A percentile compares a stretch with the other conserved stretches of the same genome.
phyloP scores from a whole-genome alignment of 2,113 vertebrate species.

The Hydropotes inermis region DNA sequence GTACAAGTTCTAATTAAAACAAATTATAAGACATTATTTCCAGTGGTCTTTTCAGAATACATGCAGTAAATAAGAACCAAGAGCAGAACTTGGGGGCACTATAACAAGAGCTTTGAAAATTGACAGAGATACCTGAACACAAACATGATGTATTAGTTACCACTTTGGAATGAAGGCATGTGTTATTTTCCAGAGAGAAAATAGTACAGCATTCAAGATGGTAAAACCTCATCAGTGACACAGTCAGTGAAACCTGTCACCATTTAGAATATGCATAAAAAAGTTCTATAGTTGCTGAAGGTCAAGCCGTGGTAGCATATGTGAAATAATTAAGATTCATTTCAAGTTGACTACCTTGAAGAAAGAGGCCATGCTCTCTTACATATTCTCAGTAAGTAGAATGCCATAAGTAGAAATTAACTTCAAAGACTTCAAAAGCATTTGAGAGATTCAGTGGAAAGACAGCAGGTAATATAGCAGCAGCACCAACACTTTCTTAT shows the following conservation, averaged over 20 bases:
- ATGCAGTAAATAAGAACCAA: slow-evolving; percentile 29
- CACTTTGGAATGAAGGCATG: background rate
- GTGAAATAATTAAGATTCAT: background rate
- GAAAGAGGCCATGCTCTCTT: background rate
- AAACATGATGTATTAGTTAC: background rate
- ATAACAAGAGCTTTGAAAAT: background rate
- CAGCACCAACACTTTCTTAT: background rate
- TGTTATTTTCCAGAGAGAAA: background rate
- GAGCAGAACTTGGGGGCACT: background rate
- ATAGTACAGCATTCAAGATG: background rate
- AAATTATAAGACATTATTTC: slow-evolving; percentile 44
- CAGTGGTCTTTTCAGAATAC: background rate
- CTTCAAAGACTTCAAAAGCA: background rate
- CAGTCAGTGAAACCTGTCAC: background rate
- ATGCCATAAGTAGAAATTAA: background rate
- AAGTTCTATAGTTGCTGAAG: background rate
- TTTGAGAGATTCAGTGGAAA: background rate
- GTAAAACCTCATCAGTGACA: background rate
- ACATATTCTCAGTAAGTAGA: background rate
- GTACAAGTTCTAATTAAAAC: slow-evolving; percentile 56
- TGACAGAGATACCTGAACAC: background rate
- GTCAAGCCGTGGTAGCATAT: background rate
- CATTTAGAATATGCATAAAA: background rate
- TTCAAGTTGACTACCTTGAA: background rate
- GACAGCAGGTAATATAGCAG: background rate